These are phyloP conservation scores for Xyrauchen texanus DNA, from an alignment of 2,113 vertebrate genomes.

Conservation along the genomic window DNA sequence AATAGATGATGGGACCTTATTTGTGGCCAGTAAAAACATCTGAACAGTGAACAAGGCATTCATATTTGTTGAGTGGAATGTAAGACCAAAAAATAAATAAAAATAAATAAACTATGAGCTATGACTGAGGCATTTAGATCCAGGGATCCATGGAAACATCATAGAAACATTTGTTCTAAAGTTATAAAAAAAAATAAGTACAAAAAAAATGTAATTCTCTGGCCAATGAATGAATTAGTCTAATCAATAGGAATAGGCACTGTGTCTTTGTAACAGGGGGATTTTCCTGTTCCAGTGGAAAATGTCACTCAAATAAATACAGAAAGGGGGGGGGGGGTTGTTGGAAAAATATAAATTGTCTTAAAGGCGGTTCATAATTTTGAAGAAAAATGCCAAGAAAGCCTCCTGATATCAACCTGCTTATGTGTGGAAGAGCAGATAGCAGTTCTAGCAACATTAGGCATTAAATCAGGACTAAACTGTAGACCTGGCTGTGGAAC, in stretches of 20 bases:
- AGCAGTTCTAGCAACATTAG: neutral
- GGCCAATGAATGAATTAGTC: neutral
- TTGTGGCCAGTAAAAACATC: neutral
- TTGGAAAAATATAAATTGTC: neutral
- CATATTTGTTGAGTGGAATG: conserved; percentile 23
- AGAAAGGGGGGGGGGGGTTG: neutral
- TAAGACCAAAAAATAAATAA: neutral
- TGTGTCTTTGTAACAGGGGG: neutral
- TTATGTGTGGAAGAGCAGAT: neutral
- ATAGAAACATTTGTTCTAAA: neutral
- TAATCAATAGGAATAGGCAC: neutral
- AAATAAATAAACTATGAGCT: neutral
- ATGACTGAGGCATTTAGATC: no score
- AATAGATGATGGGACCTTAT: neutral
- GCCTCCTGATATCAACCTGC: neutral
- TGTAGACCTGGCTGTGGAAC: conserved; percentile 43
- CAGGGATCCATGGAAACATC: no score
- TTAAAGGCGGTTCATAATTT: no score
- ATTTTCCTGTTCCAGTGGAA: neutral
- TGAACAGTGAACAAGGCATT: neutral
- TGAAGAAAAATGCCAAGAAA: neutral
- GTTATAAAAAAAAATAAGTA: neutral
- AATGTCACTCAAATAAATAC: neutral
- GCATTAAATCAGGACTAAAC: neutral
- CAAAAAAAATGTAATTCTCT: neutral